Percentiles rank a stretch among this genome's conserved stretches.
These are phyloP conservation scores for Zeugodacus cucurbitae DNA, from an alignment of 1,140 invertebrate species.

Conservation along the genomic window DNA sequence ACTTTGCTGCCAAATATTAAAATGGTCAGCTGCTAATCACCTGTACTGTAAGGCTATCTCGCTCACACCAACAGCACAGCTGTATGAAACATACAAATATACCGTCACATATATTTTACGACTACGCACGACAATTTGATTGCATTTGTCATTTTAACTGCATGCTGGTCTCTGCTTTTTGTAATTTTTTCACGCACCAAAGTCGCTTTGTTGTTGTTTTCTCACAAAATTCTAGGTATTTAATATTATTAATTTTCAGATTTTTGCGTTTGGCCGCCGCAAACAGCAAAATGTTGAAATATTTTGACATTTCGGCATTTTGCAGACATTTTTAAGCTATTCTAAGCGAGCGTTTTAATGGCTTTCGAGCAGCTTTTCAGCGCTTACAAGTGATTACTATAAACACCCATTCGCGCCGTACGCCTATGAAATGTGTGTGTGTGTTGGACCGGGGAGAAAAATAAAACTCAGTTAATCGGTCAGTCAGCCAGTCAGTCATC, in stretches of 20 bases:
- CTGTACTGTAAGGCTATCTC: not conserved
- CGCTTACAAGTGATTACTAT: not conserved
- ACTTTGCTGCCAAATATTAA: not conserved
- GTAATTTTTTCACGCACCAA: not conserved
- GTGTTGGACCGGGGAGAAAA: not conserved
- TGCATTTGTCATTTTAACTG: slow-evolving; percentile 5
- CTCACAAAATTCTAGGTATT: not conserved
- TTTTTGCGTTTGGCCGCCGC: not conserved
- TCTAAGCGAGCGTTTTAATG: not conserved
- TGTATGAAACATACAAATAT: not conserved
- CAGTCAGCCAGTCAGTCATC: not conserved
- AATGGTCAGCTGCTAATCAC: not conserved
- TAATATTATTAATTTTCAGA: not conserved
- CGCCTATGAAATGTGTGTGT: not conserved
- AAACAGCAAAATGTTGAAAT: not conserved
- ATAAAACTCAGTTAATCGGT: not conserved
- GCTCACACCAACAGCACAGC: not conserved
- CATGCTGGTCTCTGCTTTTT: not conserved
- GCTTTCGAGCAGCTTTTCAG: slow-evolving; percentile 5
- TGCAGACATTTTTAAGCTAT: not conserved
- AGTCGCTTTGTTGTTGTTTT: not conserved
- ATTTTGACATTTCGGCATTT: slow-evolving; percentile 17
- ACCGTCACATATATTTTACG: not conserved
- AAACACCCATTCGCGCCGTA: not conserved
- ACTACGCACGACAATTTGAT: not conserved